A percentile compares a stretch with the other conserved stretches of the same genome.
Conservation (phyloP, 2,113 vertebrate species). For the Fregetta grallaria region DNA sequence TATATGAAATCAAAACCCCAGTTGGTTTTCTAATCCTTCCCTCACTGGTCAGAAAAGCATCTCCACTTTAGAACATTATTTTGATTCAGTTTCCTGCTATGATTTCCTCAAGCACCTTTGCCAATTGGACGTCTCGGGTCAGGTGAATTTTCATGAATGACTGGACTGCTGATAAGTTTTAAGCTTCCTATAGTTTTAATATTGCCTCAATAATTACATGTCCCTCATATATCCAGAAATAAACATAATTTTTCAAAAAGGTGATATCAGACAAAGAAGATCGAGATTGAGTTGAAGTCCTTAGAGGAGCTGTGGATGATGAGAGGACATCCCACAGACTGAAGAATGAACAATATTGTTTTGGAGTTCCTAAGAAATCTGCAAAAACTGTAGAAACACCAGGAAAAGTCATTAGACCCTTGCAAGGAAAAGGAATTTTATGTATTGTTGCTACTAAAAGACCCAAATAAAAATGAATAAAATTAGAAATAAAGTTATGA, state of each 20-base stretch:
- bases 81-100: neutral
- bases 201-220: neutral
- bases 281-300: neutral
- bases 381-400: neutral
- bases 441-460: neutral
- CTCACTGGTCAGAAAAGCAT: neutral
- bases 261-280: neutral
- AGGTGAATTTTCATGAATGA: neutral
- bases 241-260: neutral
- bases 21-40: neutral
- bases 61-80: neutral
- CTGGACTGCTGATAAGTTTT: neutral
- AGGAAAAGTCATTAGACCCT: neutral
- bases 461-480: neutral
- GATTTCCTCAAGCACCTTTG: neutral
- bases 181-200: neutral
- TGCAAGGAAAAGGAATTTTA: neutral
- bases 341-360: neutral
- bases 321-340: neutral
- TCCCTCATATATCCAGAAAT: neutral
- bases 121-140: neutral
- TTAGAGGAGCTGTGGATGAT: neutral
- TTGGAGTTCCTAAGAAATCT: neutral
- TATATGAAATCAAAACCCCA: neutral
- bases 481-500: neutral